Evolutionary conservation across 2,797 vertebrate genomes (phyloP).

Genomic region (Threskiornis aethiopicus): DNA sequence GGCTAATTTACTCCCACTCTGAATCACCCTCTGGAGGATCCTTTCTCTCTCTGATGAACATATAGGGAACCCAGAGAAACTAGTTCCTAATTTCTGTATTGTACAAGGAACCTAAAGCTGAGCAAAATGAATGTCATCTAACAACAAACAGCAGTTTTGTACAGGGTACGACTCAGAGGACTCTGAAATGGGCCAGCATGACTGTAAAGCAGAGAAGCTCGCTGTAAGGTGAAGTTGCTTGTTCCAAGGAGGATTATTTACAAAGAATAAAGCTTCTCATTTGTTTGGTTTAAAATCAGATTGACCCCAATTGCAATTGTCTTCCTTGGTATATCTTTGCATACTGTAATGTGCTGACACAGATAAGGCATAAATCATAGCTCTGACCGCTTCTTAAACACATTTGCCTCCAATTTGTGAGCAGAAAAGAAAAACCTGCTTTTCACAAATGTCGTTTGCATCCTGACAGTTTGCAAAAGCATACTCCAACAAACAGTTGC

Average conservation of each 20-base stretch:
- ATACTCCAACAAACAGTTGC: conserved; percentile 49
- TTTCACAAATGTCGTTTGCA: conserved; percentile 52
- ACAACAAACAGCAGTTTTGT: background rate
- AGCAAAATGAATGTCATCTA: background rate
- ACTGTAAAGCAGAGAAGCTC: background rate
- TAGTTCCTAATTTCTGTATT: background rate
- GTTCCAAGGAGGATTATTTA: background rate
- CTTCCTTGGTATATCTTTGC: background rate
- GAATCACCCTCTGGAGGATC: background rate
- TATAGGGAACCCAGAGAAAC: background rate
- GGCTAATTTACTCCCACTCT: background rate
- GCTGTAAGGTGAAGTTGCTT: background rate
- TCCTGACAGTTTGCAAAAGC: conserved; percentile 62
- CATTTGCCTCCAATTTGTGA: conserved; percentile 38
- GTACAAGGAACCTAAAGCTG: background rate
- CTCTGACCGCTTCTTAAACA: conserved; percentile 52
- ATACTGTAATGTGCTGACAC: background rate
- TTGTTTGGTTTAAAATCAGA: background rate
- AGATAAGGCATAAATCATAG: background rate
- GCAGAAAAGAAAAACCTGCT: conserved; percentile 33
- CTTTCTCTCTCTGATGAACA: background rate
- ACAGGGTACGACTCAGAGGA: rapidly evolving
- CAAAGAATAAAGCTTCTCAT: background rate
- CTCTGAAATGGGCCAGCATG: background rate
- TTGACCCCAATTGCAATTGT: background rate